Evolutionary conservation across 2,888 invertebrate species (phyloP), one percentile per base, ranked within the genome.

Genomic region (Xylota sylvarum): DNA sequence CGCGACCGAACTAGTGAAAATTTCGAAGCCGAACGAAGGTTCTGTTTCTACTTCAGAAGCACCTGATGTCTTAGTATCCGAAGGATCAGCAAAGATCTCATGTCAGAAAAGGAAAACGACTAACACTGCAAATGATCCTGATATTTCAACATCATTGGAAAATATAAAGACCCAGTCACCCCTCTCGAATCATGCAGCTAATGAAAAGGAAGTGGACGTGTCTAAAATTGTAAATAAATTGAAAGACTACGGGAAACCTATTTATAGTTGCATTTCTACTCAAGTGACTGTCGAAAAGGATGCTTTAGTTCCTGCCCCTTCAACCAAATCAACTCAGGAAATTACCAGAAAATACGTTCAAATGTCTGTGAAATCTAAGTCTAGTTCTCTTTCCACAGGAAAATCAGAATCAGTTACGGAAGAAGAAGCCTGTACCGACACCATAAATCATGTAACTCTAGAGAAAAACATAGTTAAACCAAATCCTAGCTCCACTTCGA

Each of bases 21-120:
- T 48, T 2, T 9, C 6, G 19, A 19, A 48, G 9, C 48, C 1
- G 10, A 48, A 17, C 5, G 9, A 17, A 12, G 23, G 12, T 19
- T 1, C 4, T 4, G 12, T 23, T 10, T 23, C 17, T 23, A 12
- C 17, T 19, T 4, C 10, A 30, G 52, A n/a, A 12, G n/a, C 27
- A 27, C n/a, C 30, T 27, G n/a, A 48, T 6, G 9, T 5, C 19
- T 48, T 2, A 9, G 1, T 27, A 27, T 4, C 10, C 30, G 43
- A 46, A 5, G 56, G 40, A 17, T 5, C 37, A 10, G 35, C 9
- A 4, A 72, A 32, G 7, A 35, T 17, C 7, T 30, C 48, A 3
- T 32, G 27, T 12, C 70, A 70, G 0, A 56, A 43, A 9, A 56
- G 46, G 12, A 56, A 56, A 70, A 4, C n/a, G 4, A 1, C 19